Conservation (phyloP, 2,888 invertebrate species). For the Mesorhabditis sp. region DNA sequence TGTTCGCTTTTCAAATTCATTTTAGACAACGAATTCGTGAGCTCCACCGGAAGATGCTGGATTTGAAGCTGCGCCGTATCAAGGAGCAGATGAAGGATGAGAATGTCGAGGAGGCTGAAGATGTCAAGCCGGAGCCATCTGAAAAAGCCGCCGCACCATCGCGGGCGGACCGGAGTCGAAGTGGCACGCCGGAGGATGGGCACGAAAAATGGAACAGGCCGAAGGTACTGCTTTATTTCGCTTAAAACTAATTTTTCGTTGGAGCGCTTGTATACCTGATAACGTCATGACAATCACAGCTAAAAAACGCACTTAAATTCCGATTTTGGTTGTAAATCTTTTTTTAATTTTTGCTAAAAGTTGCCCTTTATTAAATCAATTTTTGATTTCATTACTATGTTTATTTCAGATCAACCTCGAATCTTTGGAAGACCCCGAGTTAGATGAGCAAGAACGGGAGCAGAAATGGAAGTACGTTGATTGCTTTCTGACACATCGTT, state of each 20-base stretch:
- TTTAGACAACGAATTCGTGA: slow-evolving; percentile 78
- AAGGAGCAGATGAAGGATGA: slow-evolving; percentile 67
- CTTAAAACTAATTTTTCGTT: background rate
- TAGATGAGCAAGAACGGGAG: slow-evolving; percentile 56
- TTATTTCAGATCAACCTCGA: slow-evolving; percentile 32
- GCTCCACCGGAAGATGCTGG: slow-evolving; percentile 82
- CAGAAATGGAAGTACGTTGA: slow-evolving; percentile 33
- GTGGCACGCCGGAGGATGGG: background rate
- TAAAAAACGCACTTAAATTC: too few species aligned
- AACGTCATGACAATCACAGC: too few species aligned
- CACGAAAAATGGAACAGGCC: slow-evolving; percentile 3
- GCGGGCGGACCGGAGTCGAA: background rate
- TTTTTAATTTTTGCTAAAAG: too few species aligned
- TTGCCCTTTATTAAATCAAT: too few species aligned
- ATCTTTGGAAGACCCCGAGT: slow-evolving; percentile 32
- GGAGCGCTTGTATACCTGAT: too few species aligned
- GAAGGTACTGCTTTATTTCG: background rate
- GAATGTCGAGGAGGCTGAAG: slow-evolving; percentile 12
- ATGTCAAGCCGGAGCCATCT: background rate
- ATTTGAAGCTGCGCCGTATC: slow-evolving; percentile 80
- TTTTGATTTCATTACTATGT: background rate
- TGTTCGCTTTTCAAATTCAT: background rate
- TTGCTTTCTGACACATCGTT: slow-evolving; percentile 13
- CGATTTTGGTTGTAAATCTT: too few species aligned
- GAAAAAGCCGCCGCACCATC: too few species aligned